Base-by-base conservation (phyloP, 1,140 invertebrate genomes). In the Nasonia longicornis region DNA sequence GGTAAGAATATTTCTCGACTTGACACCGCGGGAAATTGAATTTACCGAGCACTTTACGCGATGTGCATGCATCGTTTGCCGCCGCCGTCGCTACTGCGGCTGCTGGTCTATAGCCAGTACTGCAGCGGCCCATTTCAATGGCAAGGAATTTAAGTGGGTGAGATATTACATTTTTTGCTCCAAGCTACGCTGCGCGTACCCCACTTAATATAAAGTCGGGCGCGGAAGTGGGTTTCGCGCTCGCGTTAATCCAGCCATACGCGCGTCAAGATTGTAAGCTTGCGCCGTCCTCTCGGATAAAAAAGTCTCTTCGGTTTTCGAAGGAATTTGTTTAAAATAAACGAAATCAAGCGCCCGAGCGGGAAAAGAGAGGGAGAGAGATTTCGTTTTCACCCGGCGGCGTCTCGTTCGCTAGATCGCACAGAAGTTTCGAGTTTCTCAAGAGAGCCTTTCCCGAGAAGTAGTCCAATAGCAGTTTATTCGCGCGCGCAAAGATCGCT, bases 1-100 rank as follows among this genome's bases (percentile, higher is more conserved):
- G 79, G 38, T 80, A 80, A 80, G 79, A 75, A 80, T 80, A 80
- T 80, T 80, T 80, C 79, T 80, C 79, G 71, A 75, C 63, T 75
- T 80, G 79, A 80, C 79, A 75, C 71, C 71, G 35, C 42, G 72
- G 79, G 58, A 80, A 80, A 80, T 80, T 80, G 79, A 80, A 80
- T 80, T 80, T 80, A 75, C 63, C 79, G 79, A 80, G 79, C 79
- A 80, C 72, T 80, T 80, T 80, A 45, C 63, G 79, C 72, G 63
- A 80, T 74, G 78, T 79, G 78, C 78, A 79, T 79, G 78, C 70
- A 22, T 79, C 77, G 31, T 72, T 31, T 11, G 26, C 48, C 2
- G 22, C 22, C 38, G n/a, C 7, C 10, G 16, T n/a, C 4, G 52
- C 52, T 16, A 58, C 14, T 58, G 16, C 52, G n/a, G 52, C 45